Evolutionary conservation across 2,888 invertebrate genomes (phyloP).

Genomic region (Eulithis testata): DNA sequence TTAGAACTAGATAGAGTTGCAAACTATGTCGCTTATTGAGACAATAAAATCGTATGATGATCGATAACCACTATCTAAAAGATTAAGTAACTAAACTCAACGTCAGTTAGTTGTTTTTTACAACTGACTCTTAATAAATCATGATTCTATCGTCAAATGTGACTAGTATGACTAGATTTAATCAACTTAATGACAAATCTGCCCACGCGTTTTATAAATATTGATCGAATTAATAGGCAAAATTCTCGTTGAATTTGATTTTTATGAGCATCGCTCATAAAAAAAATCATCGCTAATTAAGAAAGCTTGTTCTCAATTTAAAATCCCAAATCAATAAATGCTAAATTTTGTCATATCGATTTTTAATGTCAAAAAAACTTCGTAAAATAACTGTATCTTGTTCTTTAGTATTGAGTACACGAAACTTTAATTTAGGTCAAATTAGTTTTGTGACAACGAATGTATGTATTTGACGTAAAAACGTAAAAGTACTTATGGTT

Average conservation of each 20-base stretch:
- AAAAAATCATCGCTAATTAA: conserved; percentile 19
- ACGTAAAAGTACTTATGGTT: too few species aligned
- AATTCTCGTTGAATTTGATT: conserved; percentile 15
- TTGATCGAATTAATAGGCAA: conserved; percentile 32
- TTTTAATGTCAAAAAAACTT: background rate
- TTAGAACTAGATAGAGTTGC: background rate
- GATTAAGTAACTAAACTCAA: conserved; percentile 18
- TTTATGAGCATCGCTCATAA: conserved; percentile 13
- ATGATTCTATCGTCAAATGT: conserved; percentile 30
- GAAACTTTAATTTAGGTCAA: too few species aligned
- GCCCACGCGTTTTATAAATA: conserved; percentile 36
- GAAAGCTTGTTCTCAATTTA: conserved; percentile 17
- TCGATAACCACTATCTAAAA: conserved; percentile 15
- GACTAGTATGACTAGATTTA: conserved; percentile 29
- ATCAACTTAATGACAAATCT: conserved; percentile 33
- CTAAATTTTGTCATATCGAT: background rate
- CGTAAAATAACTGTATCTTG: background rate
- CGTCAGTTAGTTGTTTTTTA: conserved; percentile 20
- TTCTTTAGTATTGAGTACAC: too few species aligned
- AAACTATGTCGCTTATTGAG: conserved; percentile 14
- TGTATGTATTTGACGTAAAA: too few species aligned
- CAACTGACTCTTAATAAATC: conserved; percentile 23
- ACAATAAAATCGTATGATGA: conserved; percentile 28
- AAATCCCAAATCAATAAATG: conserved; percentile 7
- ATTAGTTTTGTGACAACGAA: too few species aligned